A percentile compares a stretch with the other conserved stretches of the same genome.
Conservation (phyloP, 2,888 invertebrate species). For the Ophion slaviceki region DNA sequence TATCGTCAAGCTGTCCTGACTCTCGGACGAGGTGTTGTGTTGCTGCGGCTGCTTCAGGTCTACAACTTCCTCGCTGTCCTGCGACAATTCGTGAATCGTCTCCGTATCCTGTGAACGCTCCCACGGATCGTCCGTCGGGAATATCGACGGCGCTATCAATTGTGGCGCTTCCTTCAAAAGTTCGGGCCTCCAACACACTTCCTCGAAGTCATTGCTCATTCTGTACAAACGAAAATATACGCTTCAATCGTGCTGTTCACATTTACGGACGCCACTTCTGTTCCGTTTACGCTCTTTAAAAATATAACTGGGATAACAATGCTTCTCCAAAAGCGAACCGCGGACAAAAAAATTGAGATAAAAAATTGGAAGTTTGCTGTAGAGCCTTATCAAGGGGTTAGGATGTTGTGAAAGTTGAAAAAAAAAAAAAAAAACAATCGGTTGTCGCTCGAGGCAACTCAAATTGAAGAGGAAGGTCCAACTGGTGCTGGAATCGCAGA, state of each 20-base stretch:
- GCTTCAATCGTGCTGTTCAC: not conserved
- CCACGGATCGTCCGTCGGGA: constrained; percentile 78
- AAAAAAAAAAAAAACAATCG: too few species aligned
- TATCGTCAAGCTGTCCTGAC: constrained; percentile 74
- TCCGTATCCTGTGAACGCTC: constrained; percentile 80
- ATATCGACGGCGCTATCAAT: constrained; percentile 82
- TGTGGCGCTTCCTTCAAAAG: constrained; percentile 84
- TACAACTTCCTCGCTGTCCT: constrained; percentile 76
- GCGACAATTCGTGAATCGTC: constrained; percentile 78
- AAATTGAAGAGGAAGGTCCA: too few species aligned
- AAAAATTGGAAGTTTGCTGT: not conserved
- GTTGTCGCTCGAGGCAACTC: too few species aligned
- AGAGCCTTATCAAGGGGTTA: not conserved
- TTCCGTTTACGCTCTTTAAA: not conserved
- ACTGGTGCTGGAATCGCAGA: too few species aligned
- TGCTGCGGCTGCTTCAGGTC: constrained; percentile 68
- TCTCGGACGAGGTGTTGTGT: constrained; percentile 71
- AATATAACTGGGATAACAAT: not conserved
- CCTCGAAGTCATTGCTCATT: constrained; percentile 85
- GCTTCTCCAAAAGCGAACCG: not conserved
- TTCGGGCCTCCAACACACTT: constrained; percentile 84
- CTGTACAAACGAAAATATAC: constrained; percentile 76
- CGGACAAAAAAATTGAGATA: not conserved
- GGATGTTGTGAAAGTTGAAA: too few species aligned
- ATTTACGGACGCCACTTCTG: not conserved